phyloP scores from a whole-genome alignment of 2,797 vertebrate genomes.

The Trachops cirrhosus region DNA sequence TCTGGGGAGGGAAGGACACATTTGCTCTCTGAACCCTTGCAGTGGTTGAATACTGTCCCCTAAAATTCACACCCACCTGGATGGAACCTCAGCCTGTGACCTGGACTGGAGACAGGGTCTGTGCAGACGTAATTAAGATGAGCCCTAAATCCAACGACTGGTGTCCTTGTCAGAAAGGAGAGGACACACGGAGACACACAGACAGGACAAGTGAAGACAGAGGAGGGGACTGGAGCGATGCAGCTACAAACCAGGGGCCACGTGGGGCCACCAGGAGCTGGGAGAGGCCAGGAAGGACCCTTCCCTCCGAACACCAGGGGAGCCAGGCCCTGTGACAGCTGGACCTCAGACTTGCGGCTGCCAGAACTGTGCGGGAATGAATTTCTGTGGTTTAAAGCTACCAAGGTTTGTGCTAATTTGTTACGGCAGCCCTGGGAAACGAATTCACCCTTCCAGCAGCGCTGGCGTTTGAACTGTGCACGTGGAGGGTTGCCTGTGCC shows the following conservation, averaged over 20 bases:
- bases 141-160: too few species aligned
- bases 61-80: background rate
- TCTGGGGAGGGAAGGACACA: background rate
- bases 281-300: background rate
- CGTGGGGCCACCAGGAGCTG: accelerated
- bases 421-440: background rate
- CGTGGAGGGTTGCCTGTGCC: accelerated
- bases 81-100: background rate
- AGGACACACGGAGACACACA: background rate
- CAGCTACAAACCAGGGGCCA: background rate
- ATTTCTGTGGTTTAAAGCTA: background rate
- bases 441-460: background rate
- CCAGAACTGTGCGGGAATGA: background rate
- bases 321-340: background rate
- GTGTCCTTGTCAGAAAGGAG: background rate
- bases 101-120: background rate
- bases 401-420: background rate
- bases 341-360: background rate
- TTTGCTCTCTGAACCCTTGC: background rate
- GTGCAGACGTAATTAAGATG: background rate
- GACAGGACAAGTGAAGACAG: accelerated
- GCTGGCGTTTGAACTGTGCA: background rate
- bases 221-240: background rate
- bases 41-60: background rate
- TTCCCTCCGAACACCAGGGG: background rate